Base-by-base conservation (phyloP, 2,797 vertebrate species). In the Pteropus rufus region DNA sequence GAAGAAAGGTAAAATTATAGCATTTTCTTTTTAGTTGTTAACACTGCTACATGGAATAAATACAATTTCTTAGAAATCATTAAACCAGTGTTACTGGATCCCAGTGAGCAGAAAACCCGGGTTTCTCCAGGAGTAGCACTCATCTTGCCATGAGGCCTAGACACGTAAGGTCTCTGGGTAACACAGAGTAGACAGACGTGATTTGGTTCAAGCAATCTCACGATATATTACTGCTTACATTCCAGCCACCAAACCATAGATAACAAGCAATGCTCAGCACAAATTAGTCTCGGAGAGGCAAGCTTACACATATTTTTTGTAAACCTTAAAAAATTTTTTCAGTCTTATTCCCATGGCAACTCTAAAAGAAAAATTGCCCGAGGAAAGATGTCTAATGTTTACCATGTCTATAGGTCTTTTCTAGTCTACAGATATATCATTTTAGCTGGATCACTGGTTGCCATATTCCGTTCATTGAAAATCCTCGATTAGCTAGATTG, bases 221-320 rank as follows among this genome's bases (percentile, higher is more conserved):
- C 10, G 15, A 26, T 34, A 26, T 15, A 41, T 72, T 39, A 39
- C 15, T 84, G 14, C 7, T 11, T 18, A 12, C 5, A 77, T 11
- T 81, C 16, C 24, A 69, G n/a, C 60, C 62, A 60, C 34, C 60
- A 81, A 52, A 52, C 24, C 16, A 26, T 6, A 23, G 4, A 2
- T 54, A 65, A 46, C n/a, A 29, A n/a, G 23, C 18, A n/a, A n/a
- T 67, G 14, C 4, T 31, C 15, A 5, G 8, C 7, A 67, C 65
- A 86, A 82, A 97, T 86, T 85, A 93, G 69, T 70, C 69, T 91
- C 69, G 46, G 49, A 96, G 77, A 85, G 91, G 39, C 77, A 91
- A 94, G 34, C 19, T 39, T 67, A 34, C 18, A 36, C 39, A 15
- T 41, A n/a, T 44, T 65, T 77, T 73, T 52, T 88, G 49, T 77